phyloP scores from a whole-genome alignment of 2,888 invertebrate species.

The Epinotia nisella region DNA sequence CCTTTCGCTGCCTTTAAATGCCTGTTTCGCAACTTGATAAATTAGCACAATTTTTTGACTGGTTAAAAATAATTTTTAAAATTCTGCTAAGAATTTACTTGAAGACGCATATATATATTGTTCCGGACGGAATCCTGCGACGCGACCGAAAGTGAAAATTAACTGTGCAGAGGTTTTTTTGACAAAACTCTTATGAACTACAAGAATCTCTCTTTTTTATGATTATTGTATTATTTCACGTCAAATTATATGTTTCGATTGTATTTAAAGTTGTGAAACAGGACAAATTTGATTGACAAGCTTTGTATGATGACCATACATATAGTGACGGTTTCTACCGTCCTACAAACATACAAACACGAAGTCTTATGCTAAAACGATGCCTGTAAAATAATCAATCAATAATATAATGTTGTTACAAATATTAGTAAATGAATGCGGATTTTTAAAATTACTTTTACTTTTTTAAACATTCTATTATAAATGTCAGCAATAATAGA shows the following conservation, averaged over 20 bases:
- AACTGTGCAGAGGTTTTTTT: not conserved
- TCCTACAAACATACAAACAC: not conserved
- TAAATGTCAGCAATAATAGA: slow-evolving; percentile 11
- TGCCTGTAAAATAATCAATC: slow-evolving; percentile 6
- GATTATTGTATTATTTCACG: no score
- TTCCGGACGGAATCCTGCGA: no score
- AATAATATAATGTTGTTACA: slow-evolving; percentile 10
- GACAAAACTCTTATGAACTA: not conserved
- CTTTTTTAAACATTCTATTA: not conserved
- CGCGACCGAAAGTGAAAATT: no score
- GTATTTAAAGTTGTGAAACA: not conserved
- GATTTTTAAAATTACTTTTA: not conserved
- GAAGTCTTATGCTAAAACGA: slow-evolving; percentile 14
- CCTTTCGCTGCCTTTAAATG: slow-evolving; percentile 2
- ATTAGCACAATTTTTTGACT: not conserved
- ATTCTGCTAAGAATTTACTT: not conserved
- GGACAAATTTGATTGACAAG: not conserved
- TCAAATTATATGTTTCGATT: not conserved
- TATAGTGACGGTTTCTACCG: not conserved
- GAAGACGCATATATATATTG: not conserved
- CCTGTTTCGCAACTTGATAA: slow-evolving; percentile 8
- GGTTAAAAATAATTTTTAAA: not conserved
- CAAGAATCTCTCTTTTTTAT: no score
- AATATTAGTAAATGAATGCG: slow-evolving; percentile 4
- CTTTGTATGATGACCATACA: slow-evolving; percentile 8